Evolutionary conservation across 2,888 invertebrate genomes (phyloP), one percentile per base, ranked within the genome.

Genomic region (Pediacus dermestoides): DNA sequence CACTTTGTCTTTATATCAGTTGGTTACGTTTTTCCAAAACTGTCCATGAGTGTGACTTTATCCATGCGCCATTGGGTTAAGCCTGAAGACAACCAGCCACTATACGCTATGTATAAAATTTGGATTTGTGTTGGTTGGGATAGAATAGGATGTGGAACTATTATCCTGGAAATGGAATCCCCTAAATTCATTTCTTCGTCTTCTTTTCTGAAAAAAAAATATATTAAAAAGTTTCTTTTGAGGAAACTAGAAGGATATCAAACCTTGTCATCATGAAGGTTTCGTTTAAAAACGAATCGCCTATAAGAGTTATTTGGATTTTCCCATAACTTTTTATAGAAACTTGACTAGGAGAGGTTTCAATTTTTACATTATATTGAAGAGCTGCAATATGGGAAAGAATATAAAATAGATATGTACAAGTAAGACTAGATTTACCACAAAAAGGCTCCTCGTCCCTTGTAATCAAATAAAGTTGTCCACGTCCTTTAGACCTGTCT

Each of bases 391-490:
- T 16, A 12, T 25, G 42, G 47, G 33, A 32, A 25, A 34, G 4
- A 9, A 9, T 34, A 12, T 6, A 16, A 8, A 35, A 10, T 27
- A 14, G 11, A 13, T 16, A 37, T 33, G 16, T 13, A 30, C 23
- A 13, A 23, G 18, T 18, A 27, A 16, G 12, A 16, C n/a, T 23
- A 14, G 9, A 50, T 64, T 70, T 71, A 86, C 86, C 86, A 70
- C 94, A 94, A 66, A 92, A 94, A 0, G 94, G 94, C 66, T 91
- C 89, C 60, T 89, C 88, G 48, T 90, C 88, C 44, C 92, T 77
- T 0, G 95, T 95, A 2, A 91, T 77, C 30, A 94, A 72, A 62
- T 88, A 95, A n/a, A 93, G 74, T 53, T 87, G 86, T 0, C 93
- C 93, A 15, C 89, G 74, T 0, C 88, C 91, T 2, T 80, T 76